Conservation (phyloP, 2,113 vertebrate genomes). For the Hoplias malabaricus region DNA sequence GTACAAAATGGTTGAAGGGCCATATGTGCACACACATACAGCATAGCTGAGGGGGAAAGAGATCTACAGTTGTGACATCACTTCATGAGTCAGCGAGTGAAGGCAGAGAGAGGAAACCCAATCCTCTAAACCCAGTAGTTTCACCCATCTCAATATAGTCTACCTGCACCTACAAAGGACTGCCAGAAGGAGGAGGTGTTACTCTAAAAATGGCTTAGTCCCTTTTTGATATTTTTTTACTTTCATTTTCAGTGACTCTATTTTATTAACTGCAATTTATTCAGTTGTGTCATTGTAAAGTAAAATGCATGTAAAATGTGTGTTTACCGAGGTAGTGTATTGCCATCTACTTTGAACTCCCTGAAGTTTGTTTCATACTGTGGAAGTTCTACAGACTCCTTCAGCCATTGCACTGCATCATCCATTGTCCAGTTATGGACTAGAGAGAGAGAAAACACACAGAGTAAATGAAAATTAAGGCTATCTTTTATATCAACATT, state of each 20-base stretch:
- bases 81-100: constrained; percentile 65
- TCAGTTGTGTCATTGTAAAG: background rate
- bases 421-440: constrained; percentile 99
- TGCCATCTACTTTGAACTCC: constrained; percentile 90
- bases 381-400: constrained; percentile 94
- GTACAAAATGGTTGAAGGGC: constrained; percentile 29
- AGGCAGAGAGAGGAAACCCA: constrained; percentile 50
- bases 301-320: background rate
- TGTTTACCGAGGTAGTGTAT: constrained; percentile 89
- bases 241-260: background rate
- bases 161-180: constrained; percentile 22
- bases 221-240: background rate
- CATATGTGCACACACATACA: constrained; percentile 19
- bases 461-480: background rate
- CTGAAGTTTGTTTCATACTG: constrained; percentile 96
- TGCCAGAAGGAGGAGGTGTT: constrained; percentile 28
- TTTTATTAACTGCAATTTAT: background rate
- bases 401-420: constrained; percentile 90
- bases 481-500: background rate
- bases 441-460: constrained; percentile 62
- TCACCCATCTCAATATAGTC: background rate
- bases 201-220: background rate
- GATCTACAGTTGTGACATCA: constrained; percentile 63
- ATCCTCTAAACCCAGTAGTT: constrained; percentile 41
- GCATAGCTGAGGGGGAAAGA: constrained; percentile 53